Percentiles rank a stretch among this genome's conserved stretches.
phyloP scores from a whole-genome alignment of 2,113 vertebrate species.

The Epinephelus moara region DNA sequence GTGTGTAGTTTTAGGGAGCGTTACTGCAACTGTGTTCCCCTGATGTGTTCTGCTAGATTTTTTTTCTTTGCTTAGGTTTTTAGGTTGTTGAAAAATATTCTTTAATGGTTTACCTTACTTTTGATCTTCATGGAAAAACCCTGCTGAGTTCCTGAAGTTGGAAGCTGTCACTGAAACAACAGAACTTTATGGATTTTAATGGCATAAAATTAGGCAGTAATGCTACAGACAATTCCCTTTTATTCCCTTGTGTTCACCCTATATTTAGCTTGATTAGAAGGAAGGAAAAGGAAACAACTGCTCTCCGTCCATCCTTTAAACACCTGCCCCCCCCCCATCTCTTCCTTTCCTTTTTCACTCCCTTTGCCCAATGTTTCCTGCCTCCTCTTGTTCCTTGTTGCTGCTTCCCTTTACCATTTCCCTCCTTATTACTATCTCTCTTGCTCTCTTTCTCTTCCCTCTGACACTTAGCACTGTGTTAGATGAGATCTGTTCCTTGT shows the following conservation, averaged over 20 bases:
- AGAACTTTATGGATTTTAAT: neutral
- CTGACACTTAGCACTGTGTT: conserved; percentile 27
- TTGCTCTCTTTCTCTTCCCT: conserved; percentile 14
- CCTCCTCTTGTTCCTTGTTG: neutral
- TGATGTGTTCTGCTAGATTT: neutral
- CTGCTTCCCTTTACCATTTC: neutral
- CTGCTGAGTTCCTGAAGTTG: neutral
- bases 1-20: neutral
- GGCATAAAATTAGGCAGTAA: neutral
- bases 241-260: neutral
- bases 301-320: neutral
- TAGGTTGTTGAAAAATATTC: neutral
- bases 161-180: neutral
- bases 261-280: conserved; percentile 4
- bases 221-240: neutral
- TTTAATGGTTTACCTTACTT: neutral
- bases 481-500: conserved; percentile 38
- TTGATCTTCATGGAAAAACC: neutral
- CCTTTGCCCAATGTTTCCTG: neutral
- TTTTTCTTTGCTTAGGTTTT: neutral
- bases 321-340: neutral
- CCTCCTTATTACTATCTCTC: neutral
- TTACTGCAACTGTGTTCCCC: neutral
- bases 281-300: neutral
- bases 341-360: neutral